Conservation (phyloP, 30 jellyfish, hydroid and myxozoan genomes). For the Aurelia sp. region DNA sequence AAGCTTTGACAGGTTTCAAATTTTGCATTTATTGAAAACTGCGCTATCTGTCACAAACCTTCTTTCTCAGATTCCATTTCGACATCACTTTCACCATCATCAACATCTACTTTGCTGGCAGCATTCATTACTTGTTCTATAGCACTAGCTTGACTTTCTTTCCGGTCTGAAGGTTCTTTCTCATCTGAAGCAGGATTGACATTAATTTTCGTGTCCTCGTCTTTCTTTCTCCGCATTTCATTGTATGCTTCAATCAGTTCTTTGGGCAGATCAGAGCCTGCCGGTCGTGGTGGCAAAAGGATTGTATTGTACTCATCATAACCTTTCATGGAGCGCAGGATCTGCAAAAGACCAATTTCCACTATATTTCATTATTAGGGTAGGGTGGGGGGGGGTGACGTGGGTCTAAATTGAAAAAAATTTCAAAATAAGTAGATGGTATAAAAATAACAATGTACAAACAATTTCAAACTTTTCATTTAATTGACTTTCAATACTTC, state of each 20-base stretch:
- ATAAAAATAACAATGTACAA: too few species aligned
- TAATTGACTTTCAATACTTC: too few species aligned
- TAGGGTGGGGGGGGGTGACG: too few species aligned
- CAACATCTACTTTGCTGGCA: slow-evolving; percentile 13
- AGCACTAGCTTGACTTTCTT: slow-evolving; percentile 30
- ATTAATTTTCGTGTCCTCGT: slow-evolving; percentile 7
- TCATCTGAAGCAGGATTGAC: slow-evolving; percentile 13
- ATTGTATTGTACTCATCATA: slow-evolving; percentile 90
- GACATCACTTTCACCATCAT: slow-evolving; percentile 39
- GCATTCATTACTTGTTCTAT: slow-evolving; percentile 21
- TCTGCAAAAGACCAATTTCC: slow-evolving; percentile 35
- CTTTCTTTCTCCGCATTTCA: slow-evolving; percentile 62
- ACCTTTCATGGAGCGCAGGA: slow-evolving; percentile 89
- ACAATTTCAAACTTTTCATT: too few species aligned
- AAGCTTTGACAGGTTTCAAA: too few species aligned
- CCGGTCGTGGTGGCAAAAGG: slow-evolving; percentile 96
- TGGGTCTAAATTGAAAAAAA: too few species aligned
- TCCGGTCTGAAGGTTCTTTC: slow-evolving; percentile 15
- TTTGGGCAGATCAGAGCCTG: slow-evolving; percentile 89
- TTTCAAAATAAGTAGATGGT: too few species aligned
- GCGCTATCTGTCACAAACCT: neutral
- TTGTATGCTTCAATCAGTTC: slow-evolving; percentile 73
- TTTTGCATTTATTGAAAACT: too few species aligned
- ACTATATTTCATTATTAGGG: too few species aligned
- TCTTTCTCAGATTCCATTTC: slow-evolving; percentile 52